Evolutionary conservation across 92 coral and sea anemone species (phyloP), one percentile per base, ranked within the genome.

Genomic region (Chrysogorgia sp.): DNA sequence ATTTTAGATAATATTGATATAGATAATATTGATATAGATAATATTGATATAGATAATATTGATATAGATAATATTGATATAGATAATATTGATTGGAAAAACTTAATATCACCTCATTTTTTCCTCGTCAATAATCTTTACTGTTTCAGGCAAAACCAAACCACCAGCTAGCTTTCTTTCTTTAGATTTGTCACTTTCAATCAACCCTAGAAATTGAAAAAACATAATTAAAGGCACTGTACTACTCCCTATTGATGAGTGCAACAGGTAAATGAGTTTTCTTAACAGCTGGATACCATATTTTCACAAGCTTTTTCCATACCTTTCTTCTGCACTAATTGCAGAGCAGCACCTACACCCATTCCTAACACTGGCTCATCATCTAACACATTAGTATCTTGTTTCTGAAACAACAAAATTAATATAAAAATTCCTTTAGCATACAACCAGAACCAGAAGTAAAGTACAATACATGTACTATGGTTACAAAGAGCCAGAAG

Each of bases 311-410:
- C 15, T 0, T 15, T 23, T 37, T 28, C 56, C 67, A 1, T 26
- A 94, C 98, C 98, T 91, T 94, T 94, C 82, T 94, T 94, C 17
- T 92, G 79, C 0, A 93, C 98, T 17, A 94, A 88, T 63, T 71
- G 80, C 53, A 94, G 60, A 14, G 98, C 97, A 0, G 94, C 98
- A 10, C 92, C 98, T 25, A 94, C 85, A n/a, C 98, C 97, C 40
- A 76, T 80, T n/a, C 98, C 98, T 58, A 94, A 84, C 32, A 90
- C 76, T 21, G 98, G 98, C 57, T 94, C 98, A 2, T 88, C 98
- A 63, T 91, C 98, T 71, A 94, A 88, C n/a, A 94, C 87, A 70
- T 80, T 92, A 76, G 86, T 86, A 47, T 94, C 97, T 17, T 86
- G 86, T 62, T 88, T 88, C 98, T 94, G 19, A 29, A 81, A 63